Evolutionary conservation across 2,797 vertebrate genomes (phyloP).

Genomic region (Myotis pilosus): DNA sequence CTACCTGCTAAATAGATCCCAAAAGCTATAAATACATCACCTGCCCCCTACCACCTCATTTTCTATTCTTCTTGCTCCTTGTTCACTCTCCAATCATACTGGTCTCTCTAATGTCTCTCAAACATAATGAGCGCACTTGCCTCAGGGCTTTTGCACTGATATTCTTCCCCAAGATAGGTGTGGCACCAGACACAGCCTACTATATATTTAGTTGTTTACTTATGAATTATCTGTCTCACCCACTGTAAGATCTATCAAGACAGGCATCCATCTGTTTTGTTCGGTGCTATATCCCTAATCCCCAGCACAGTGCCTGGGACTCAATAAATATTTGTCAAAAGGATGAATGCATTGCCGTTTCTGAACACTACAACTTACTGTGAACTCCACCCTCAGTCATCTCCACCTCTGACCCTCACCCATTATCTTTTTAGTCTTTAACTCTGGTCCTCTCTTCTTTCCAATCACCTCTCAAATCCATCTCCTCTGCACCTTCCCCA

Average conservation of each 20-base stretch:
- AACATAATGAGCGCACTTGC: neutral
- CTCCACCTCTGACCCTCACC: neutral
- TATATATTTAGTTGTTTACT: constrained; percentile 4
- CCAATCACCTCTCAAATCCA: neutral
- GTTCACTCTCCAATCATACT: neutral
- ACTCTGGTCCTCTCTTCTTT: neutral
- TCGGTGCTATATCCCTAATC: neutral
- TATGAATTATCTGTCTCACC: constrained; percentile 5
- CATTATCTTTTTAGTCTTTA: neutral
- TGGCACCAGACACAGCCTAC: neutral
- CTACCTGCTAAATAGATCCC: neutral
- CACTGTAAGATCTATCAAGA: constrained; percentile 6
- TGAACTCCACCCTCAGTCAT: neutral
- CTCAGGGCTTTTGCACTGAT: neutral
- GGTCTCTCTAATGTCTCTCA: neutral
- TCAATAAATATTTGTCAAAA: constrained; percentile 31
- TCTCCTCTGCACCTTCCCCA: constrained; percentile 6
- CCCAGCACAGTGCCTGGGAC: constrained; percentile 1
- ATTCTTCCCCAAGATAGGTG: neutral
- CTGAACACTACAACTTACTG: neutral
- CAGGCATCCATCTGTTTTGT: constrained; percentile 10
- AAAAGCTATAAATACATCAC: neutral
- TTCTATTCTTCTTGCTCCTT: constrained; percentile 17
- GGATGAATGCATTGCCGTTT: neutral
- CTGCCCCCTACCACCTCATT: neutral